Evolutionary conservation across 2,797 vertebrate species (phyloP), one percentile per base, ranked within the genome.

Genomic region (Ficedula albicollis): DNA sequence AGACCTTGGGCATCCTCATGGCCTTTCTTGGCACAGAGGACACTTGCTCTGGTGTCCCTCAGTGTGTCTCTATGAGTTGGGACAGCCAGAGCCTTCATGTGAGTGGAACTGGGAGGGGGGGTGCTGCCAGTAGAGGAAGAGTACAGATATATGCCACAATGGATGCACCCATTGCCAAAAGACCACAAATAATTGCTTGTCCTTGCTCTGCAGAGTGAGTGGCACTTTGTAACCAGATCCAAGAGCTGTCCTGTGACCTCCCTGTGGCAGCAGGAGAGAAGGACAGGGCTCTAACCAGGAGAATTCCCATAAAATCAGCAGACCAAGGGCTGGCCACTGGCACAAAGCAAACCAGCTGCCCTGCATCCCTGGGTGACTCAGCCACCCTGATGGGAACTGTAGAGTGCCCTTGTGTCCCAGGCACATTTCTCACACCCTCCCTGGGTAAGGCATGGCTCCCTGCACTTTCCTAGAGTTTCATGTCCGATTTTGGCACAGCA

Each of bases 181-280:
- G 63, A 26, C 10, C 78, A 95, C 72, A 89, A 92, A 72, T 72
- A 78, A 93, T 95, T 60, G 59, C 20, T 83, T 91, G 77, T 78
- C 63, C 70, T 75, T 67, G 48, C 41, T 51, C 69, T 60, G 88
- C 77, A 81, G 78, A 43, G 81, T n/a, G 81, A 90, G 70, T 36
- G 44, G 76, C 68, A 59, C 67, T 89, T 66, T 63, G 77, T 56
- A 59, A 87, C 23, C 12, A 49, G 51, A 89, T 39, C 51, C 67
- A 78, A 52, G 70, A 22, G 32, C 46, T 44, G 81, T 58, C 59
- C 72, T 2, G 2, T 79, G 81, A 92, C 51, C 18, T 49, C 67
- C 21, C 0, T 0, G 41, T 38, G 59, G 46, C 74, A 58, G 54
- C 0, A 1, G 54, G 44, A 81, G 48, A 67, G 48, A 77, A 73